A percentile compares a stretch with the other conserved stretches of the same genome.
phyloP scores from a whole-genome alignment of 2,113 vertebrate genomes.

The Lophotis ruficrista region DNA sequence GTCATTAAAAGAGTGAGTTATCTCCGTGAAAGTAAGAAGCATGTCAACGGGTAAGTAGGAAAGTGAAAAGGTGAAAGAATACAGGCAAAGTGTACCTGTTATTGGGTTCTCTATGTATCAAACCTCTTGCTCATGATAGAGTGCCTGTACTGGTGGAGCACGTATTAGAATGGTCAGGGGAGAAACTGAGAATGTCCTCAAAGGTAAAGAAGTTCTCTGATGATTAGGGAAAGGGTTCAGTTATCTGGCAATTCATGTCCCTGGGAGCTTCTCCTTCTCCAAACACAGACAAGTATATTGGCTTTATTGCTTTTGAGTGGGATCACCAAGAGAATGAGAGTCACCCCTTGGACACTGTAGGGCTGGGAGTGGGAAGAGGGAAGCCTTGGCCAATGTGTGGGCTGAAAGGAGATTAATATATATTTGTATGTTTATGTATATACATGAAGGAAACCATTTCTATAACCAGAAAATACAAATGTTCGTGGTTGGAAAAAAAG shows the following conservation, averaged over 20 bases:
- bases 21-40: background rate
- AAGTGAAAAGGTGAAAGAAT: background rate
- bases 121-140: background rate
- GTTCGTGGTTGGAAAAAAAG: background rate
- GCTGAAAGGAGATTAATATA: background rate
- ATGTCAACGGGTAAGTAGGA: background rate
- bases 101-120: background rate
- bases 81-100: background rate
- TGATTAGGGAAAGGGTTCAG: background rate
- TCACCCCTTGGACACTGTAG: background rate
- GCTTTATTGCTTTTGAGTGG: background rate
- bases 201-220: background rate
- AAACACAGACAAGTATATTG: accelerated
- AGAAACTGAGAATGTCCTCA: background rate
- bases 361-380: background rate
- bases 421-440: background rate
- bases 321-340: too few relatives aligned
- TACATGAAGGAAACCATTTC: background rate
- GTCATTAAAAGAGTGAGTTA: background rate
- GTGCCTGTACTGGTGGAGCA: background rate
- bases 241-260: background rate
- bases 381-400: background rate
- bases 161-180: background rate
- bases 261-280: background rate
- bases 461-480: background rate